Evolutionary conservation across 2,888 invertebrate genomes (phyloP), one percentile per base, ranked within the genome.

Genomic region (Leucophenga montana): DNA sequence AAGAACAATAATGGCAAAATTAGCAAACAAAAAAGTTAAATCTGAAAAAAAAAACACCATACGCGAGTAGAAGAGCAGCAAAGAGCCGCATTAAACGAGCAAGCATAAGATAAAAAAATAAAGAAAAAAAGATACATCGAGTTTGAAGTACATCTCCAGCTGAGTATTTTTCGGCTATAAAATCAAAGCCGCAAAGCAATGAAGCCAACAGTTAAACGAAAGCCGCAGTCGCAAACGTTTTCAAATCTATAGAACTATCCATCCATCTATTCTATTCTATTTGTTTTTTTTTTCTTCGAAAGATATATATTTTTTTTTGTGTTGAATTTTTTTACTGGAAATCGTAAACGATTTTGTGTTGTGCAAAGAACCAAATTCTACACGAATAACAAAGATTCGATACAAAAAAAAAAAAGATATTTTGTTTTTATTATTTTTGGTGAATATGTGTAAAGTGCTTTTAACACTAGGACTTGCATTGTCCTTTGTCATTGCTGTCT

Each of bases 151-250:
- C 27, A 13, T 33, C 16, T 62, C 62, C 16, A 46, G 46, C 62
- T 27, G 27, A 65, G 66, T 66, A 44, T 31, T 27, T 48, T 22
- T 31, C 16, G 65, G 71, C 81, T 83, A 83, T 83, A 83, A 83
- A 83, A 79, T 72, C 77, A 73, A 72, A 72, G 71, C 61, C 71
- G 69, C 71, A 46, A 71, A 67, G 57, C 53, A 9, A 13, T 66
- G 27, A 46, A 66, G 31, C 69, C 73, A 77, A 71, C 77, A 78
- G 78, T 78, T 76, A 33, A 48, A 66, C 68, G 44, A 67, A 33
- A 53, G 16, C 33, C 65, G n/a, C 20, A 53, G 20, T 33, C 27
- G 27, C 44, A 14, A 44, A 57, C 56, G 46, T 6, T 69, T 6
- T n/a, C 62, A 39, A 13, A 59, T 70, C 62, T 72, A 69, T 62